phyloP scores from a whole-genome alignment of 2,113 vertebrate species.

The Arizona elegans region DNA sequence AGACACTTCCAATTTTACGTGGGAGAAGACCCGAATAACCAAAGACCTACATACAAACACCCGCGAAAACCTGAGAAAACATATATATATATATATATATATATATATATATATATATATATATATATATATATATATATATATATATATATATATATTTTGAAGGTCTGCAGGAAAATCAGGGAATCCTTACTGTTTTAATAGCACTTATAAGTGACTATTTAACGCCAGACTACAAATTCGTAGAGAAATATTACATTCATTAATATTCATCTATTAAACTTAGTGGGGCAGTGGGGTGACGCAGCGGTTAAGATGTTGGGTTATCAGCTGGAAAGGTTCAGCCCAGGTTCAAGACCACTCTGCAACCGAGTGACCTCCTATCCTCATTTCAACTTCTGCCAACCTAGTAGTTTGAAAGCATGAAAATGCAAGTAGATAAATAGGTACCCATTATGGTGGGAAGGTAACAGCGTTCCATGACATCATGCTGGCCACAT shows the following conservation, averaged over 20 bases:
- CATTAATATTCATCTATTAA: not conserved
- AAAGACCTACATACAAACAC: too few species aligned
- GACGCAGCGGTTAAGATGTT: not conserved
- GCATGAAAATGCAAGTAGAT: not conserved
- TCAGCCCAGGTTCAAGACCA: not conserved
- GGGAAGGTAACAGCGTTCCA: not conserved
- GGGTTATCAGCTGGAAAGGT: not conserved
- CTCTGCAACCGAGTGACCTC: not conserved
- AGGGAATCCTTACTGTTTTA: not conserved
- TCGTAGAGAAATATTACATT: slow-evolving; percentile 16
- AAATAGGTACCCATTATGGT: not conserved
- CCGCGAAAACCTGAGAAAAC: too few species aligned
- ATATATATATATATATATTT: too few species aligned
- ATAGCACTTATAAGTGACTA: not conserved
- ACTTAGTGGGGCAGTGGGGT: not conserved
- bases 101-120: too few species aligned
- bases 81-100: too few species aligned
- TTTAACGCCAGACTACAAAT: slow-evolving; percentile 43
- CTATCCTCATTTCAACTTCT: not conserved
- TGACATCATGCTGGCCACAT: not conserved
- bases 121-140: too few species aligned
- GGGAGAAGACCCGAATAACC: too few species aligned
- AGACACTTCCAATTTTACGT: too few species aligned
- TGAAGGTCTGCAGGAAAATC: not conserved
- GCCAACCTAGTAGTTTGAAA: not conserved